Evolutionary conservation across 2,113 vertebrate species (phyloP).

Genomic region (Apistogramma diplotaenia): DNA sequence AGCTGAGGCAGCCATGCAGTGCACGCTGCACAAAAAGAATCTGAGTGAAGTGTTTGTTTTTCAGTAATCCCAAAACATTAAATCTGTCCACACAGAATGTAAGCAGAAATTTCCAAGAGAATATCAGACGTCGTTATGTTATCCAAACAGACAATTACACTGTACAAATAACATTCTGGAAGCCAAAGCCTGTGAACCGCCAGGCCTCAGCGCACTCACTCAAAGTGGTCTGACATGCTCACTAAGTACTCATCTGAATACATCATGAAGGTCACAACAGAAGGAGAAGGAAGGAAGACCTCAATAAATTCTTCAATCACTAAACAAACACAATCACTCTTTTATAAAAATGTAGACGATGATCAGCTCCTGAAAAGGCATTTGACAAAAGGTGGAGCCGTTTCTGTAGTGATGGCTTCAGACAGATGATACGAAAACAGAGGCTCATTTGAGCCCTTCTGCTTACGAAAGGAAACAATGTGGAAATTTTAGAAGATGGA

Average conservation of each 20-base stretch:
- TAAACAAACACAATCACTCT: slow-evolving; percentile 29
- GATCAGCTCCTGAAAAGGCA: slow-evolving; percentile 17
- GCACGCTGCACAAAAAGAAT: slow-evolving; percentile 13
- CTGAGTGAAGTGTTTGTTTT: slow-evolving; percentile 65
- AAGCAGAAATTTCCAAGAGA: slow-evolving; percentile 67
- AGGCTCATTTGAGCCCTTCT: slow-evolving; percentile 56
- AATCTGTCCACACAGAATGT: slow-evolving; percentile 66
- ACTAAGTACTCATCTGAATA: slow-evolving; percentile 34
- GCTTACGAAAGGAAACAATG: slow-evolving; percentile 65
- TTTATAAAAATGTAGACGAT: slow-evolving; percentile 16
- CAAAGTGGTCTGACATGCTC: slow-evolving; percentile 53
- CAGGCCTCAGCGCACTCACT: slow-evolving; percentile 40
- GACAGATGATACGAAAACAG: slow-evolving; percentile 49
- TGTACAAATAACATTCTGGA: slow-evolving; percentile 64
- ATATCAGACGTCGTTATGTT: slow-evolving; percentile 66
- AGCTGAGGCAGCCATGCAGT: slow-evolving; percentile 11
- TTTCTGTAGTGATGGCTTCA: slow-evolving; percentile 6
- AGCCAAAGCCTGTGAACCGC: slow-evolving; percentile 54
- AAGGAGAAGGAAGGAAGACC: background rate
- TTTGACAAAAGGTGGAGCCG: slow-evolving; percentile 17
- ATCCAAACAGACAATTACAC: slow-evolving; percentile 73
- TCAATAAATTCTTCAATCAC: slow-evolving; percentile 28
- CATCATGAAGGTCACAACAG: slow-evolving; percentile 7
- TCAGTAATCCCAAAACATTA: slow-evolving; percentile 62
- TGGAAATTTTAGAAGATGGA: slow-evolving; percentile 75